These are phyloP conservation scores for Capitella teleta DNA, from an alignment of 1,140 invertebrate genomes.

Conservation along the genomic window DNA sequence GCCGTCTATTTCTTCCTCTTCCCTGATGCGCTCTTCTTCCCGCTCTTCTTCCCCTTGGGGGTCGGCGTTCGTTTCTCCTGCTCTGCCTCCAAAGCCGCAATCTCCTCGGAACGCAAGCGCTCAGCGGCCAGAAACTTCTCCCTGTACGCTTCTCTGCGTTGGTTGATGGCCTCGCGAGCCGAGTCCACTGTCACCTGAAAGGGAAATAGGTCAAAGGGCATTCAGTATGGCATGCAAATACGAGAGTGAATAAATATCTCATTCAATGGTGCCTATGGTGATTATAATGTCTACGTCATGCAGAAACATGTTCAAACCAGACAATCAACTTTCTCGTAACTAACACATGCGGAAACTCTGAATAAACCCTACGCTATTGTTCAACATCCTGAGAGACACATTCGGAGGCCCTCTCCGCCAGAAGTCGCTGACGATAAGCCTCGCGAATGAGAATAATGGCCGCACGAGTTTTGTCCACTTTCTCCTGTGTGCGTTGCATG, in stretches of 20 bases:
- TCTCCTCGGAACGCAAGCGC: slow-evolving; percentile 26
- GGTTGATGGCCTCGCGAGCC: slow-evolving; percentile 26
- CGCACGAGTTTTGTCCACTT: neutral
- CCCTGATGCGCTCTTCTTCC: slow-evolving; percentile 32
- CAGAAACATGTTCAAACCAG: neutral
- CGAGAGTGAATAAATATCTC: neutral
- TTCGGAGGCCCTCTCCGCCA: neutral
- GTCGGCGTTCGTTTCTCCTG: slow-evolving; percentile 26
- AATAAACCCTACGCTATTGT: neutral
- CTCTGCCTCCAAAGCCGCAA: slow-evolving; percentile 27
- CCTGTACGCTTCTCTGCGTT: slow-evolving; percentile 35
- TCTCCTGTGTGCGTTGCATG: neutral
- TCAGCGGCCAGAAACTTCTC: slow-evolving; percentile 37
- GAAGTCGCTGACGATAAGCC: neutral
- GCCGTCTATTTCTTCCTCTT: too few species aligned
- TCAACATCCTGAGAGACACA: neutral
- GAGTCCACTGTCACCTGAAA: slow-evolving; percentile 30
- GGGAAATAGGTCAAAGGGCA: neutral
- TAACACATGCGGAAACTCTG: neutral
- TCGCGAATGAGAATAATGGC: slow-evolving; percentile 2
- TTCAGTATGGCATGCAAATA: slow-evolving; percentile 1
- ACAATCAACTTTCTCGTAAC: neutral
- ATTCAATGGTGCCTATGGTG: too few species aligned
- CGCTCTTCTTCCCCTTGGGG: slow-evolving; percentile 34
- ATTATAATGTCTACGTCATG: neutral